Evolutionary conservation across 2,797 vertebrate genomes (phyloP).

Genomic region (Labeo calbasu): DNA sequence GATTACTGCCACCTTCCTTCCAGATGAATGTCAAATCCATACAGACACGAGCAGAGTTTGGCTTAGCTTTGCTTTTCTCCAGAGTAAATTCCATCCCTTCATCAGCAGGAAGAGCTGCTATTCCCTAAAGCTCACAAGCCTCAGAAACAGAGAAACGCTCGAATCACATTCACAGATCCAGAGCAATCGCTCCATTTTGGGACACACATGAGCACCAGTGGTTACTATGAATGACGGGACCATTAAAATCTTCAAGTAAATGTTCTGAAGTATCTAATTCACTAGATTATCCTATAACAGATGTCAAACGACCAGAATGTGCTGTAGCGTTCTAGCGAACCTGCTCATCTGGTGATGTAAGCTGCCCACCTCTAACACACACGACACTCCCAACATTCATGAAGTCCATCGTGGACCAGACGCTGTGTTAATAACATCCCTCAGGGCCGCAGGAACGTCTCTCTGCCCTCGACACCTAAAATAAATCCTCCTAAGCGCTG

Average conservation of each 20-base stretch:
- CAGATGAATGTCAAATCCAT: slow-evolving; percentile 40
- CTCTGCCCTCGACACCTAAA: neutral
- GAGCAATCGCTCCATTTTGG: slow-evolving; percentile 69
- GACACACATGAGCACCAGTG: neutral
- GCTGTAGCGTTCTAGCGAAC: neutral
- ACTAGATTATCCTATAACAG: neutral
- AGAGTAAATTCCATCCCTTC: slow-evolving; percentile 23
- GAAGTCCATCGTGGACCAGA: neutral
- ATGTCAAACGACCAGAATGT: neutral
- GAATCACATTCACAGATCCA: slow-evolving; percentile 66
- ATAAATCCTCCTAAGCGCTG: neutral
- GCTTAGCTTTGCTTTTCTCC: slow-evolving; percentile 32
- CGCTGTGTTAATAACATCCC: neutral
- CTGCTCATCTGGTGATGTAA: neutral
- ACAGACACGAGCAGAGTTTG: slow-evolving; percentile 4
- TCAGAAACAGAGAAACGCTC: slow-evolving; percentile 55
- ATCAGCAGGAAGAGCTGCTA: slow-evolving; percentile 2
- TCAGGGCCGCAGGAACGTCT: neutral
- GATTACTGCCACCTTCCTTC: slow-evolving; percentile 34
- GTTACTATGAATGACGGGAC: no score
- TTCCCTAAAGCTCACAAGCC: slow-evolving; percentile 34
- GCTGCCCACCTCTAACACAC: neutral
- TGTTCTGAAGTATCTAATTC: neutral
- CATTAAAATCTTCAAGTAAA: neutral
- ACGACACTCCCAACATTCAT: neutral